A percentile compares a stretch with the other conserved stretches of the same genome.
phyloP scores from a whole-genome alignment of 2,797 vertebrate genomes.

The Gymnoscopelus microlampas region DNA sequence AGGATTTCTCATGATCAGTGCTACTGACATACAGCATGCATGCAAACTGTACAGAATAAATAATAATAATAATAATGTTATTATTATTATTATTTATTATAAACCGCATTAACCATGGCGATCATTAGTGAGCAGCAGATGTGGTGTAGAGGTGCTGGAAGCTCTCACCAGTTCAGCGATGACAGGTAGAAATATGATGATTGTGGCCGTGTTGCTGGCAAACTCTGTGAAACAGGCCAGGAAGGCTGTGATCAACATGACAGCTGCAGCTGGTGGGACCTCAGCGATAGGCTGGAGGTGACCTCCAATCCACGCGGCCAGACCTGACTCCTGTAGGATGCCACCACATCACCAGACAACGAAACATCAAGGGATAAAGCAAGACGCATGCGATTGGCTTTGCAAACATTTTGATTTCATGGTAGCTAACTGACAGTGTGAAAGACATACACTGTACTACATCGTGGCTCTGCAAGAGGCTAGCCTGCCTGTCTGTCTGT shows the following conservation, averaged over 20 bases:
- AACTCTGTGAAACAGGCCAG: conserved; percentile 95
- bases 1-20: too few relatives aligned
- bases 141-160: conserved; percentile 27
- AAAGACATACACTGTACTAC: too few relatives aligned
- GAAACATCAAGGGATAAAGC: conserved; percentile 34
- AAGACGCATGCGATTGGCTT: conserved; percentile 6
- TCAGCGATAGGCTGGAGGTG: conserved; percentile 89
- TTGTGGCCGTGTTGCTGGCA: conserved; percentile 96
- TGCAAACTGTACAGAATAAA: too few relatives aligned
- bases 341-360: conserved; percentile 29
- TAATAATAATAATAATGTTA: not conserved
- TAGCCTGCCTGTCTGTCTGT: too few relatives aligned
- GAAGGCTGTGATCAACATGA: conserved; percentile 89
- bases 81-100: not conserved
- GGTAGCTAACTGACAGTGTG: too few relatives aligned
- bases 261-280: conserved; percentile 86
- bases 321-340: conserved; percentile 88
- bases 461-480: too few relatives aligned
- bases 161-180: conserved; percentile 91
- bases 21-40: too few relatives aligned
- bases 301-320: conserved; percentile 92
- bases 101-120: not conserved
- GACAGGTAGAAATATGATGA: conserved; percentile 95
- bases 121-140: too few relatives aligned
- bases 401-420: too few relatives aligned